Percentiles rank a stretch among this genome's conserved stretches.
Conservation (phyloP, 2,797 vertebrate genomes). For the Enteromius anoplus region DNA sequence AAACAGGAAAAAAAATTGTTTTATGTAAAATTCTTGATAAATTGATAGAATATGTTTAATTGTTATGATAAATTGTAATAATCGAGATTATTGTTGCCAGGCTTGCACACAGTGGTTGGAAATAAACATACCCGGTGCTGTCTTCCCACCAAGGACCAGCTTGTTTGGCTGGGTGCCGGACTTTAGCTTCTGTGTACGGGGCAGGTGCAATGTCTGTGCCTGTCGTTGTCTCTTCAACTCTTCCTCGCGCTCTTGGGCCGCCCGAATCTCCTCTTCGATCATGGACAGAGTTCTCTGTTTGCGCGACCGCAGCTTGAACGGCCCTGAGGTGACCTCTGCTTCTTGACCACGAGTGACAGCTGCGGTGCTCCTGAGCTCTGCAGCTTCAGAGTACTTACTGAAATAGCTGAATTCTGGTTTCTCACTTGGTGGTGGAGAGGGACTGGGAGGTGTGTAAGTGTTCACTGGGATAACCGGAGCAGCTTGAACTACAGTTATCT, state of each 20-base stretch:
- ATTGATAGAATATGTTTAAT: not conserved
- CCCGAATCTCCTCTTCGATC: conserved; percentile 98
- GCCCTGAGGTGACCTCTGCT: conserved; percentile 85
- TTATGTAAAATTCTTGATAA: not conserved
- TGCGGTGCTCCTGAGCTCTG: conserved; percentile 93
- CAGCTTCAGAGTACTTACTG: conserved; percentile 96
- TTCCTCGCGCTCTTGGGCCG: conserved; percentile 93
- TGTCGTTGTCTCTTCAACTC: conserved; percentile 92
- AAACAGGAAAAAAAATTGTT: not conserved
- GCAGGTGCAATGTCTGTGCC: conserved; percentile 71
- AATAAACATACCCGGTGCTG: conserved; percentile 83
- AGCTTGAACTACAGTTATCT: conserved; percentile 55
- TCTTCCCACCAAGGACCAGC: conserved; percentile 82
- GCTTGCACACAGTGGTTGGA: not conserved
- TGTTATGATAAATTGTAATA: too few relatives aligned
- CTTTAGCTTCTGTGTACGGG: conserved; percentile 76
- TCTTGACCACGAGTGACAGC: conserved; percentile 82
- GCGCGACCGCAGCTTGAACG: conserved; percentile 92
- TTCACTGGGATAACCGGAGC: conserved; percentile 52
- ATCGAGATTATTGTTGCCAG: not conserved
- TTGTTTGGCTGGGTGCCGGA: conserved; percentile 81
- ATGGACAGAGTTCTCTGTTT: conserved; percentile 96
- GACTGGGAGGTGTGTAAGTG: conserved; percentile 64
- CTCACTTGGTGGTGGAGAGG: conserved; percentile 71
- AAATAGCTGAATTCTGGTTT: conserved; percentile 92